Evolutionary conservation across 2,888 invertebrate genomes (phyloP).

Genomic region (Aphodius sticticus): DNA sequence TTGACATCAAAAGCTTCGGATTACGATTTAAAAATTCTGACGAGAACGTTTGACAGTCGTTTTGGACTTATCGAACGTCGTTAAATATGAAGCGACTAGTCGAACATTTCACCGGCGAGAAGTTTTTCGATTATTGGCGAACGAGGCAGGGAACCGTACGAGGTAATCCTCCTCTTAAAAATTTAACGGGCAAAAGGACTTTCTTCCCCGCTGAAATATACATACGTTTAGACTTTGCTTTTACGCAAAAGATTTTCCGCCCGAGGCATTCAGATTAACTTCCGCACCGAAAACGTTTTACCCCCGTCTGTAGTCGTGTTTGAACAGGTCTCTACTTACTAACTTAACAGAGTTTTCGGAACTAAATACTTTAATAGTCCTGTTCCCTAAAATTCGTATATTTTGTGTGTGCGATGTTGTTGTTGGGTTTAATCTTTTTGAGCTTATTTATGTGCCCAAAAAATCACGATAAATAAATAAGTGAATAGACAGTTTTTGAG

Average conservation of each 20-base stretch:
- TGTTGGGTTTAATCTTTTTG: no score
- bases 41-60: no score
- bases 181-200: constrained; percentile 4
- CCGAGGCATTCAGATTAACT: constrained; percentile 4
- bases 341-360: background rate
- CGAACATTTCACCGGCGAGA: background rate
- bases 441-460: no score
- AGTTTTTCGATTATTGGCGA: background rate
- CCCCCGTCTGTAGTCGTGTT: background rate
- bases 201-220: background rate
- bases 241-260: background rate
- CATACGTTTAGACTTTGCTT: constrained; percentile 4
- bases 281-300: background rate
- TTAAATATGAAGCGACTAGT: background rate
- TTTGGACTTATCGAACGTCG: background rate
- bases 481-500: no score
- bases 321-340: background rate
- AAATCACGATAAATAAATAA: no score
- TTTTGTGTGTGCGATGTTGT: no score
- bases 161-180: background rate
- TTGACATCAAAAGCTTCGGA: no score
- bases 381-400: background rate
- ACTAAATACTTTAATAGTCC: background rate
- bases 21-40: background rate
- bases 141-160: background rate